These are phyloP conservation scores for Phaenicophaeus curvirostris DNA, from an alignment of 2,797 vertebrate genomes.

Conservation along the genomic window DNA sequence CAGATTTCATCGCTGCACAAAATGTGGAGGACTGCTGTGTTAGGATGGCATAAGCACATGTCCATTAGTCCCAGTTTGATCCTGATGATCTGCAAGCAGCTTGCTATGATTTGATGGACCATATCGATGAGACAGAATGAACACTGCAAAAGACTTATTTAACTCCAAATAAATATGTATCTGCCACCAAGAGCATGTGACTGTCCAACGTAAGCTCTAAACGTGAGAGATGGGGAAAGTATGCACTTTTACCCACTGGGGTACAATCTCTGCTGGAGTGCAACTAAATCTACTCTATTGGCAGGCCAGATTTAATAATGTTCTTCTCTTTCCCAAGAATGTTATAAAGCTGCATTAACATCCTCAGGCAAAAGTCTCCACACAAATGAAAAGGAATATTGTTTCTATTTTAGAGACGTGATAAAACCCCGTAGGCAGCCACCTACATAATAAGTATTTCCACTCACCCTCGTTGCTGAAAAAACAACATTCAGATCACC, in stretches of 20 bases:
- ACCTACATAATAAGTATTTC: slow-evolving; percentile 25
- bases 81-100: not conserved
- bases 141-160: not conserved
- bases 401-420: slow-evolving; percentile 51
- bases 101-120: not conserved
- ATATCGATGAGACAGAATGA: not conserved
- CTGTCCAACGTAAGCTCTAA: not conserved
- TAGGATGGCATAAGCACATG: not conserved
- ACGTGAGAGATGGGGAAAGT: not conserved
- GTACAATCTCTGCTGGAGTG: not conserved
- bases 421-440: slow-evolving; percentile 27
- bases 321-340: slow-evolving; percentile 21
- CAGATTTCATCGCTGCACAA: not conserved
- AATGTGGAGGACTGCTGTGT: not conserved
- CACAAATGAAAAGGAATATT: slow-evolving; percentile 63
- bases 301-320: slow-evolving; percentile 38
- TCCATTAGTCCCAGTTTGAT: not conserved
- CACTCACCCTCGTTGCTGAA: not conserved
- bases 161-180: not conserved
- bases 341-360: slow-evolving; percentile 54
- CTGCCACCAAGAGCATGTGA: not conserved
- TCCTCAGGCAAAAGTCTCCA: slow-evolving; percentile 55
- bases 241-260: not conserved
- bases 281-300: slow-evolving; percentile 30
- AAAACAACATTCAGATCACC: not conserved